Percentiles rank a stretch among this genome's conserved stretches.
Evolutionary conservation across 2,888 invertebrate genomes (phyloP).

Genomic region (Leptura quadrifasciata): DNA sequence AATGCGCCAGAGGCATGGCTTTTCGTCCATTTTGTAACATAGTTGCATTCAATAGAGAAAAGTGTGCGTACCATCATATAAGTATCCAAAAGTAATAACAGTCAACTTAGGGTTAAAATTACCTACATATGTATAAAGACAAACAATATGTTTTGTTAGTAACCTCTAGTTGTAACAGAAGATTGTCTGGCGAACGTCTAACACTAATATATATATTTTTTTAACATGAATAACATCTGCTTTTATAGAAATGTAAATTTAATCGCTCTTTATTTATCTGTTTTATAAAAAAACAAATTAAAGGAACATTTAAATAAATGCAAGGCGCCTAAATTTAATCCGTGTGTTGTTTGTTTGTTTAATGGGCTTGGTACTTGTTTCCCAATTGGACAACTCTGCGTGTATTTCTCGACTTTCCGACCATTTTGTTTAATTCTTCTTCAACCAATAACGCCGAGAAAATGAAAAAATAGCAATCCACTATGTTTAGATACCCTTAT

Average conservation of each 20-base stretch:
- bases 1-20: slow-evolving; percentile 20
- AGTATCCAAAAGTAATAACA: too few species aligned
- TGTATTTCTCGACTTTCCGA: slow-evolving; percentile 13
- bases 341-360: slow-evolving; percentile 39
- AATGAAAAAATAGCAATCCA: neutral
- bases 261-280: neutral
- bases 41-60: neutral
- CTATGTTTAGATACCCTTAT: neutral
- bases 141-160: too few species aligned
- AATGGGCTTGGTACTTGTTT: slow-evolving; percentile 55
- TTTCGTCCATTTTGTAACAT: slow-evolving; percentile 5
- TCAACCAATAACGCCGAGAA: slow-evolving; percentile 13
- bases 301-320: slow-evolving; percentile 12
- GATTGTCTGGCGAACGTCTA: neutral
- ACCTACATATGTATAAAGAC: too few species aligned
- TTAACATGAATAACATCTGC: neutral
- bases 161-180: neutral
- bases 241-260: neutral
- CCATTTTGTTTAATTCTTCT: slow-evolving; percentile 14
- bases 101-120: too few species aligned
- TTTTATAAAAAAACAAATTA: slow-evolving; percentile 16
- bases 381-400: slow-evolving; percentile 19
- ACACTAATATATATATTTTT: neutral
- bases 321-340: slow-evolving; percentile 12
- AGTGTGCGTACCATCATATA: too few species aligned